Percentiles rank a stretch among this genome's conserved stretches.
These are phyloP conservation scores for Glaucidium brasilianum DNA, from an alignment of 2,113 vertebrate genomes.

Conservation along the genomic window DNA sequence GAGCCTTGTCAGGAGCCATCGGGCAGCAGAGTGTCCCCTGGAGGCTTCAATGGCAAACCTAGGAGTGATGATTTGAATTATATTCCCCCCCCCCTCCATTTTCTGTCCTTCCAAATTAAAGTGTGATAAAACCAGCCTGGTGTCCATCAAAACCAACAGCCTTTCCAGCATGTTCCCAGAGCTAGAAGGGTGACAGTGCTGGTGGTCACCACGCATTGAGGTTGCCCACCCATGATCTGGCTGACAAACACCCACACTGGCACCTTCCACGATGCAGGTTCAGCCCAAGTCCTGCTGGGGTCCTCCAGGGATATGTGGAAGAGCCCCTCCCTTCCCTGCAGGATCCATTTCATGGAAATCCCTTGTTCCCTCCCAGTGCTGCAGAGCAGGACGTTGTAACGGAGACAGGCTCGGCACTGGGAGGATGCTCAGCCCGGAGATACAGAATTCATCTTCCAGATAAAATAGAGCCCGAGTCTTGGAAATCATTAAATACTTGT, in stretches of 20 bases:
- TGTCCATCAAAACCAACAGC: neutral
- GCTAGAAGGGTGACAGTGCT: neutral
- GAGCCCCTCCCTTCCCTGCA: neutral
- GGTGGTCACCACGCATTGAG: neutral
- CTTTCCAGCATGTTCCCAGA: too few relatives aligned
- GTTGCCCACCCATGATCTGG: neutral
- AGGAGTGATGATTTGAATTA: accelerated
- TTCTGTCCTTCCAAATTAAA: neutral
- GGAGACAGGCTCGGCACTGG: accelerated
- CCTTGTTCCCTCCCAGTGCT: accelerated
- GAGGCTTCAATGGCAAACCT: accelerated
- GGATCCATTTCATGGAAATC: neutral
- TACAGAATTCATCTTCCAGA: neutral
- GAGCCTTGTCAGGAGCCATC: neutral
- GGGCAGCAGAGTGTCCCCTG: accelerated
- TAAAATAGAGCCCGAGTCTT: neutral
- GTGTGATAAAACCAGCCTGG: neutral
- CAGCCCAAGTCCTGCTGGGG: neutral
- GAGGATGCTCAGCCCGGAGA: neutral
- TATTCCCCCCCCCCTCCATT: accelerated
- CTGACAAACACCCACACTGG: accelerated
- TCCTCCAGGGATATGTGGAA: neutral
- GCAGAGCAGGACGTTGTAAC: accelerated
- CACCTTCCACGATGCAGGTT: accelerated
- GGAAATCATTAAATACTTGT: accelerated